Evolutionary conservation across 2,113 vertebrate species (phyloP), one percentile per base, ranked within the genome.

Genomic region (Grammomys surdaster): DNA sequence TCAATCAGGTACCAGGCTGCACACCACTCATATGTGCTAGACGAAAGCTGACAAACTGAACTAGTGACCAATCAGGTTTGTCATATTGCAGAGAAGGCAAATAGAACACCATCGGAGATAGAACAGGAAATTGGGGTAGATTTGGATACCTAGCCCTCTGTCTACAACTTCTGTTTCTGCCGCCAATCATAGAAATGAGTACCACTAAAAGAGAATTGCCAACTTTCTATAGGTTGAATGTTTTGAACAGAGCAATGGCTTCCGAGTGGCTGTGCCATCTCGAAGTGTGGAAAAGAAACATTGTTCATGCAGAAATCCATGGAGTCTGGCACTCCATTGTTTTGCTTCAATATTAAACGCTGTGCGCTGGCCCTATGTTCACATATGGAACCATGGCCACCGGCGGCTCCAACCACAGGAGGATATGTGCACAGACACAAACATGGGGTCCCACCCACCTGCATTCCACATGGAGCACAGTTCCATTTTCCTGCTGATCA

Each of bases 401-500:
- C 7, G 56, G 22, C n/a, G 24, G 86, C 7, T 51, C 4, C 24
- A 26, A 33, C 56, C 70, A 56, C 56, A 48, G 14, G 24, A 7
- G 31, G 24, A 4, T 0, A 2, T 12, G 1, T 1, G 3, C 33
- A 48, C 48, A 33, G 3, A 33, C 7, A 19, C 4, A 31, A 19
- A 77, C 8, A 12, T 10, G 11, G 33, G 4, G 1, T 31, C 72
- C 92, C 48, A 65, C 28, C 56, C 54, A 73, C 16, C 31, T 26
- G 2, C 48, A 0, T 19, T 67, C 36, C 43, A 43, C 6, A 1
- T 54, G 43, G 46, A 43, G 4, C 43, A 7, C 19, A 22, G 10
- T 40, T 88, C 82, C 28, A 14, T 87, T 95, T 95, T 86, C 81
- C 81, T 69, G 4, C 4, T 94, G 75, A 89, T 72, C 56, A 54